These are phyloP conservation scores for Apamea anceps DNA, from an alignment of 2,888 invertebrate species.

Conservation along the genomic window DNA sequence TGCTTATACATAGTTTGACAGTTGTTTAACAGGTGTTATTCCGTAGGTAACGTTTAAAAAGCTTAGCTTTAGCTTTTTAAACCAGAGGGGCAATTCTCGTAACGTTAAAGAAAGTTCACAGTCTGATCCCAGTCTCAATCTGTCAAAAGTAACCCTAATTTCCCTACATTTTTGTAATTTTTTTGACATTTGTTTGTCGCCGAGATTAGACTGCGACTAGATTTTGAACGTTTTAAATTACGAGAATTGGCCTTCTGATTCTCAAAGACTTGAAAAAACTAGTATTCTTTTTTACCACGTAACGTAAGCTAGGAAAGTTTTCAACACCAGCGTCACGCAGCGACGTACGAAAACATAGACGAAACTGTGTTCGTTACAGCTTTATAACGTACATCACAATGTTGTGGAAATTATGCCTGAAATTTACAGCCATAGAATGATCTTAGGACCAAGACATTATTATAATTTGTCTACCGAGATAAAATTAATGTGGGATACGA, in stretches of 20 bases:
- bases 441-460: constrained; percentile 12
- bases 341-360: constrained; percentile 36
- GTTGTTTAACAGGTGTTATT: background rate
- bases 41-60: background rate
- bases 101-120: too few relatives aligned
- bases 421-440: constrained; percentile 19
- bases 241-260: too few relatives aligned
- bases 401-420: constrained; percentile 29
- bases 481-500: background rate
- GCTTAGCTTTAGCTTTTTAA: too few relatives aligned
- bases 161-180: too few relatives aligned
- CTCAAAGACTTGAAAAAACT: background rate
- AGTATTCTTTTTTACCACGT: background rate
- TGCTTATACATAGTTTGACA: background rate
- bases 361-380: constrained; percentile 43
- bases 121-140: too few relatives aligned
- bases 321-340: constrained; percentile 16
- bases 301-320: constrained; percentile 40
- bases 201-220: too few relatives aligned
- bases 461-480: background rate
- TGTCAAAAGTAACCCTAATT: too few relatives aligned
- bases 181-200: too few relatives aligned
- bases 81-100: too few relatives aligned
- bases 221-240: too few relatives aligned
- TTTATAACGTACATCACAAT: constrained; percentile 33